These are phyloP conservation scores for Panzeria rudis DNA, from an alignment of 2,888 invertebrate species.

Conservation along the genomic window DNA sequence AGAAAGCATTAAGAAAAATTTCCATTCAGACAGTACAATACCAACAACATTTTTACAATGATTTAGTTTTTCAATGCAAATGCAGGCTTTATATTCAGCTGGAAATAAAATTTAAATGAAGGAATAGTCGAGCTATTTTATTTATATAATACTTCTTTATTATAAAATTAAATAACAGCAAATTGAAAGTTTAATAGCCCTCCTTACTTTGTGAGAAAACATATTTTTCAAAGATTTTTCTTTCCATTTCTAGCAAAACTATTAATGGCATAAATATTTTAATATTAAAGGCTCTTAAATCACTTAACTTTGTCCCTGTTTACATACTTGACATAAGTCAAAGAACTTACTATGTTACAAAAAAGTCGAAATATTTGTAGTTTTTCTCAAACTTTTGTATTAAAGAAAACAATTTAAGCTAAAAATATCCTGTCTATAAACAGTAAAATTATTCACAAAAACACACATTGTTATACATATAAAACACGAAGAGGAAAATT, in stretches of 20 bases:
- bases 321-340: slow-evolving; percentile 50
- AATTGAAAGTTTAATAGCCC: too few relatives aligned
- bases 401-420: slow-evolving; percentile 42
- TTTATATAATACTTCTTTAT: too few relatives aligned
- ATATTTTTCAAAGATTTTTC: too few relatives aligned
- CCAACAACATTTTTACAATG: too few relatives aligned
- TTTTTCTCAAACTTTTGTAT: slow-evolving; percentile 62
- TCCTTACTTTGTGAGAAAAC: too few relatives aligned
- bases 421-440: slow-evolving; percentile 68
- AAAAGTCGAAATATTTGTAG: slow-evolving; percentile 50
- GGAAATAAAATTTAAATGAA: too few relatives aligned
- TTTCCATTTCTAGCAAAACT: background rate
- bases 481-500: background rate
- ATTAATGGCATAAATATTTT: background rate
- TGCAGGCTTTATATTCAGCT: too few relatives aligned
- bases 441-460: slow-evolving; percentile 46
- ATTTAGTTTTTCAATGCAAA: too few relatives aligned
- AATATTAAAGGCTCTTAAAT: slow-evolving; percentile 40
- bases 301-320: slow-evolving; percentile 44
- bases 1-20: too few relatives aligned
- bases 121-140: too few relatives aligned
- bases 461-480: background rate
- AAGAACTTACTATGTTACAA: slow-evolving; percentile 43
- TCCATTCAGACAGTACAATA: too few relatives aligned
- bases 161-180: background rate